A percentile compares a stretch with the other conserved stretches of the same genome.
Conservation (phyloP, 2,888 invertebrate species). For the Clusia tigrina region DNA sequence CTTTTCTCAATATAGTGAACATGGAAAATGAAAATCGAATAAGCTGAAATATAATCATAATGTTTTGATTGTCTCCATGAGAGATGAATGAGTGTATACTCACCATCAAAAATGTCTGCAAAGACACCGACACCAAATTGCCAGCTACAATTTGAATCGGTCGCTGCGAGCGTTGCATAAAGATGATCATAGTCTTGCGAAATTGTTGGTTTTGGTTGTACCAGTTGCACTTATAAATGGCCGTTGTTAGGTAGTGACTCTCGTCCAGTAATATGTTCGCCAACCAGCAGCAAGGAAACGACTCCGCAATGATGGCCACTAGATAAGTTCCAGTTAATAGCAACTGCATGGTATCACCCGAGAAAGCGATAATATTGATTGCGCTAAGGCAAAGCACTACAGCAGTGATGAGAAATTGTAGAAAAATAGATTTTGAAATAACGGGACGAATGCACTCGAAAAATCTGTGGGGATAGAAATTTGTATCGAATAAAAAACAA, state of each 20-base stretch:
- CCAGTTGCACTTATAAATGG: slow-evolving; percentile 46
- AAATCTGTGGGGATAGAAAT: slow-evolving; percentile 32
- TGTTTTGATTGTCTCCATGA: background rate
- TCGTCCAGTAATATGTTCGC: slow-evolving; percentile 39
- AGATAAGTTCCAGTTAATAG: slow-evolving; percentile 32
- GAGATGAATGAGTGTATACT: background rate
- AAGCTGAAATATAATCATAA: slow-evolving; percentile 29
- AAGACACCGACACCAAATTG: slow-evolving; percentile 41
- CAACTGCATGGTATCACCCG: slow-evolving; percentile 24
- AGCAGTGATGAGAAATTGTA: slow-evolving; percentile 41
- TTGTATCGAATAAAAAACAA: background rate
- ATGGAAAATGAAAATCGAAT: slow-evolving; percentile 41
- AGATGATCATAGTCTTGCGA: slow-evolving; percentile 43
- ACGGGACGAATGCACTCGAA: slow-evolving; percentile 38
- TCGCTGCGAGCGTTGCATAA: slow-evolving; percentile 47
- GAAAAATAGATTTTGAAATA: slow-evolving; percentile 37
- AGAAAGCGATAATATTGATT: slow-evolving; percentile 37
- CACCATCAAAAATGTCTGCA: slow-evolving; percentile 44
- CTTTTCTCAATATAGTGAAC: slow-evolving; percentile 37
- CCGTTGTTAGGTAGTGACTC: slow-evolving; percentile 38
- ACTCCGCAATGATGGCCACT: slow-evolving; percentile 34
- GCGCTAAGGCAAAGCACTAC: slow-evolving; percentile 37
- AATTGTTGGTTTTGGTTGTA: slow-evolving; percentile 41
- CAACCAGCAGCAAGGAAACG: slow-evolving; percentile 43
- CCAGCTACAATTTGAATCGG: slow-evolving; percentile 39